Evolutionary conservation across 2,888 invertebrate species (phyloP).

Genomic region (Oxyteleia sp.): DNA sequence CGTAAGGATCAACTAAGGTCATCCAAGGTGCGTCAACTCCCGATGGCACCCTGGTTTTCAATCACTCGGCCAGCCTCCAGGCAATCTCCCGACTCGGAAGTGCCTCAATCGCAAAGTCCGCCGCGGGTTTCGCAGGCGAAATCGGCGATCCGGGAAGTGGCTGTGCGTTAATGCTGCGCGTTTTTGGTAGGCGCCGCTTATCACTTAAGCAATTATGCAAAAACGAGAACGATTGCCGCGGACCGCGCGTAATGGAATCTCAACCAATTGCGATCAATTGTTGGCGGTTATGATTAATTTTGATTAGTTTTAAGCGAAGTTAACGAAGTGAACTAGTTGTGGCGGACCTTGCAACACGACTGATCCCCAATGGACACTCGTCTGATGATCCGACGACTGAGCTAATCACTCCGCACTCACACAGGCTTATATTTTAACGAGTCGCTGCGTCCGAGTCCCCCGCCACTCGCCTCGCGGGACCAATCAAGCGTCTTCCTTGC

Average conservation of each 20-base stretch:
- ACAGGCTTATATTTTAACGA: conserved; percentile 86
- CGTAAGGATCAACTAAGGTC: no score
- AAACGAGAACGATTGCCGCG: conserved; percentile 75
- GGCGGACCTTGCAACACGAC: conserved; percentile 82
- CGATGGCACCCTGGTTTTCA: no score
- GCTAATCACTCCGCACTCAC: conserved; percentile 85
- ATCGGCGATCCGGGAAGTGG: no score
- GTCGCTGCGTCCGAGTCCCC: conserved; percentile 80
- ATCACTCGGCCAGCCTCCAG: no score
- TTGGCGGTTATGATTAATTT: conserved; percentile 87
- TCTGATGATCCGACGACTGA: conserved; percentile 83
- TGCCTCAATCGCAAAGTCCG: no score
- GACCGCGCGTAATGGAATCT: conserved; percentile 84
- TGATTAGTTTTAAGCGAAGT: conserved; percentile 86
- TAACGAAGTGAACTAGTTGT: conserved; percentile 85
- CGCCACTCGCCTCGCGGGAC: conserved; percentile 81
- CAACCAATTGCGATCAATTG: conserved; percentile 87
- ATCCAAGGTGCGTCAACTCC: no score
- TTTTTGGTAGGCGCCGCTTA: no score
- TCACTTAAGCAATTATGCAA: conserved; percentile 74
- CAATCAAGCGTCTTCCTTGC: conserved; percentile 80
- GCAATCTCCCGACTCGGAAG: no score
- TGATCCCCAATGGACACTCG: conserved; percentile 79
- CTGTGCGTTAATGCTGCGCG: no score
- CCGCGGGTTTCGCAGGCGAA: no score